These are phyloP conservation scores for Thereva nobilitata DNA, from an alignment of 2,888 invertebrate genomes.

Conservation along the genomic window DNA sequence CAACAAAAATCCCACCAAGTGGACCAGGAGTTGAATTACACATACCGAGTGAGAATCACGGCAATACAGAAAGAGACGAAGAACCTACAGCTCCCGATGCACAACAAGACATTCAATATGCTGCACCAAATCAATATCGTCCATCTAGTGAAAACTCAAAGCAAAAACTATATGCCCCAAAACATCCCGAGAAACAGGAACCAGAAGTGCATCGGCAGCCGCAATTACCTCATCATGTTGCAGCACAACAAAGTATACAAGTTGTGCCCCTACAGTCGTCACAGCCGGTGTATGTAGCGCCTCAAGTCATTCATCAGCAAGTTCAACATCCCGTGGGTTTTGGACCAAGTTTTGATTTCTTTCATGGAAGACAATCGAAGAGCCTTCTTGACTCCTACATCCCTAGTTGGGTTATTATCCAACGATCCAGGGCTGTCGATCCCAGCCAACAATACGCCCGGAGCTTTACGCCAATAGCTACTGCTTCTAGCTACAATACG, in stretches of 20 bases:
- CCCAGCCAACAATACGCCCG: constrained; percentile 21
- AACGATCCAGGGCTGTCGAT: constrained; percentile 42
- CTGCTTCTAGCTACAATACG: constrained; percentile 48
- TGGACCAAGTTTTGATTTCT: constrained; percentile 40
- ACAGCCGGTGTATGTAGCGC: constrained; percentile 1
- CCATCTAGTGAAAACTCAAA: constrained; percentile 48
- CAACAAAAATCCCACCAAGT: not conserved
- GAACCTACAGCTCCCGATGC: not conserved
- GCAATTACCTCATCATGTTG: constrained; percentile 11
- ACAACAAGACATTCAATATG: constrained; percentile 42
- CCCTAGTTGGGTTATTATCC: constrained; percentile 61
- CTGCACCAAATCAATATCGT: constrained; percentile 36
- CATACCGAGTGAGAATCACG: not conserved
- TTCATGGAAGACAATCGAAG: constrained; percentile 54
- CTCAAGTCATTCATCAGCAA: not conserved
- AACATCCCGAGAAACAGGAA: constrained; percentile 42
- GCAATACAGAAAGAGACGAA: not conserved
- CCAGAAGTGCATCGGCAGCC: not conserved
- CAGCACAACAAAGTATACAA: constrained; percentile 19
- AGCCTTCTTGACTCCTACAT: constrained; percentile 66
- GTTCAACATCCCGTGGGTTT: not conserved
- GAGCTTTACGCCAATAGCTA: constrained; percentile 5
- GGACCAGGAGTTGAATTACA: not conserved
- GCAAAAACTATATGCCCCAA: constrained; percentile 51
- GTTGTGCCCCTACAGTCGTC: constrained; percentile 10